Evolutionary conservation across 2,113 vertebrate genomes (phyloP).

Genomic region (Leucoraja erinaceus): DNA sequence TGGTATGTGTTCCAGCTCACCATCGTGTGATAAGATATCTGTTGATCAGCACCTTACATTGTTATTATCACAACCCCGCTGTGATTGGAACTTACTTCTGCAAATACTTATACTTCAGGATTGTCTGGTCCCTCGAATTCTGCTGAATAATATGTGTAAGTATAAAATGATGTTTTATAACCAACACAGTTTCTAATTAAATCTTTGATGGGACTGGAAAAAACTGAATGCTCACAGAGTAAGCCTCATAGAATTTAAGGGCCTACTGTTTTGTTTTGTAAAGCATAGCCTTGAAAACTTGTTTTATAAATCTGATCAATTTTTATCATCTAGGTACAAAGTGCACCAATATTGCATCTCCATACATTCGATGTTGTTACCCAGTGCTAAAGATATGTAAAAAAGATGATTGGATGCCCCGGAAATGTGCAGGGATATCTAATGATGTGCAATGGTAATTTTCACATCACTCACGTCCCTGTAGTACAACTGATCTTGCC

Average conservation of each 20-base stretch:
- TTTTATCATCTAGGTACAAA: too few relatives aligned
- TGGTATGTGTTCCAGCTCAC: conserved; percentile 64
- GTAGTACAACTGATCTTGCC: too few relatives aligned
- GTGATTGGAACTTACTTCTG: conserved; percentile 76
- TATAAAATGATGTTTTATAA: conserved; percentile 41
- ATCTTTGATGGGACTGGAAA: background rate
- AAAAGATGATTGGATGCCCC: background rate
- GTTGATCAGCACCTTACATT: conserved; percentile 73
- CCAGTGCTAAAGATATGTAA: background rate
- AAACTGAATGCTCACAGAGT: background rate
- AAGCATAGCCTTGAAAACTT: background rate
- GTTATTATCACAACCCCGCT: conserved; percentile 76
- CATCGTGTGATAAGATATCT: conserved; percentile 60
- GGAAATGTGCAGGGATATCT: too few relatives aligned
- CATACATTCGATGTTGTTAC: too few relatives aligned
- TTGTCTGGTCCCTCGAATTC: conserved; percentile 72
- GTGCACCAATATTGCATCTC: too few relatives aligned
- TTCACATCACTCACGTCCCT: too few relatives aligned
- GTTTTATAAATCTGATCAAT: background rate
- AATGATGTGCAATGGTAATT: too few relatives aligned
- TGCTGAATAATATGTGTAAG: conserved; percentile 79
- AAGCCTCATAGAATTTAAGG: background rate
- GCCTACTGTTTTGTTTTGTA: background rate
- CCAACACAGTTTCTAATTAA: too few relatives aligned
- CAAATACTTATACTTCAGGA: conserved; percentile 68